Base-by-base conservation (phyloP, 1,140 invertebrate species). In the Magallana ariakensis region DNA sequence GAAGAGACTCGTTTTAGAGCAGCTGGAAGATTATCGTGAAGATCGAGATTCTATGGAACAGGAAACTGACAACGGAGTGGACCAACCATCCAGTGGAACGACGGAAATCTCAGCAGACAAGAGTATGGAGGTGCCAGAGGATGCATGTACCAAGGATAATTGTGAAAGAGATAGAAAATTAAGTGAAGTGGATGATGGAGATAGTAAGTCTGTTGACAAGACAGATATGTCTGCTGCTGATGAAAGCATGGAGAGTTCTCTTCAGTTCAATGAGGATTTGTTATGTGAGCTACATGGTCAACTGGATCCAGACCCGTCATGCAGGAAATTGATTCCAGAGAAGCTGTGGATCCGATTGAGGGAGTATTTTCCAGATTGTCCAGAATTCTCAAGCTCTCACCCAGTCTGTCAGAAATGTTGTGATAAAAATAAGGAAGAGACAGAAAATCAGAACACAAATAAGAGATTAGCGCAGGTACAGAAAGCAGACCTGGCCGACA, bases 211-310 rank as follows among this genome's bases (percentile, higher is more conserved):
- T 57, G 81, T 83, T 70, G 75, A 82, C 26, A 56, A 80, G 19
- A 13, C 26, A 33, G 66, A 75, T 10, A 33, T 26, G 3, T 75
- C 66, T 75, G 66, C 22, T 0, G 11, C 66, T 11, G 89, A 87
- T 84, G 86, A 85, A 55, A 60, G 84, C 91, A 93, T 83, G 94
- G 95, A 22, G 92, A 94, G 26, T 75, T 33, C 83, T 81, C 70
- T 90, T 13, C 83, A 88, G 46, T 96, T 96, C 89, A 96, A 96
- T 92, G 95, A 95, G 87, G 96, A 96, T 90, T 90, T 96, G 26
- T 90, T 96, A 19, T 96, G 96, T 92, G 94, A 91, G 56, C 70
- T 94, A 54, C 96, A 96, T 90, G 93, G 94, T 10, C 91, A 93
- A 26, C 88, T 95, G 19, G 86, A 85, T 85, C 90, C 93, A 16